Evolutionary conservation across 2,113 vertebrate genomes (phyloP), one percentile per base, ranked within the genome.

Genomic region (Cheirogaleus medius): DNA sequence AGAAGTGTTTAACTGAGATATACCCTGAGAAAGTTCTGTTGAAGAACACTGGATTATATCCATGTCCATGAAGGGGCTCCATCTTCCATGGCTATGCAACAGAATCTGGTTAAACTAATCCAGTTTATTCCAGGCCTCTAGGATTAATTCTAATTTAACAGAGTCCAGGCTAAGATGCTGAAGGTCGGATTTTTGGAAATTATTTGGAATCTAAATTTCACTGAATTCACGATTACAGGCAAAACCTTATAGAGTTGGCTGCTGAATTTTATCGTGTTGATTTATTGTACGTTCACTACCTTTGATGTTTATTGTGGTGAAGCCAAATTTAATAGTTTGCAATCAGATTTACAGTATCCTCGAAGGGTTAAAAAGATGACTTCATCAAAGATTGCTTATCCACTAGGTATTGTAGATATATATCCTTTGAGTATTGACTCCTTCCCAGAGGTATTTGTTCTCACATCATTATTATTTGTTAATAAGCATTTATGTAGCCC

Each of bases 301-400:
- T 93, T 91, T 77, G 66, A 44, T 90, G 60, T 91, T 97, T 87
- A 27, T 73, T 91, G 10, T 90, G 82, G 77, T 89, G 42, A 97
- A 37, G 56, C 77, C 44, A 56, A 68, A 42, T 82, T 88, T 96
- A 73, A 87, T 93, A 71, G 54, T 83, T 96, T 96, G 23, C 44
- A 56, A 2, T 95, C 52, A 91, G 94, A 81, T n/a, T 97, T 93
- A 63, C 23, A 37, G 2, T 93, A 47, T 94, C 66, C 91, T 82
- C 39, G 23, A 86, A 91, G 73, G 68, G 78, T 89, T 95, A 68
- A 87, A 94, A 73, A 44, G 76, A 68, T 96, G 77, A 89, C 63
- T 68, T 97, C 89, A 94, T 91, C 34, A 88, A 87, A 69, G 66
- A 69, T 83, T 95, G 73, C 80, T 85, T 96, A 74, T 91, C 37